Conservation (phyloP, 2,888 invertebrate species). For the Stictocephala bisonia region DNA sequence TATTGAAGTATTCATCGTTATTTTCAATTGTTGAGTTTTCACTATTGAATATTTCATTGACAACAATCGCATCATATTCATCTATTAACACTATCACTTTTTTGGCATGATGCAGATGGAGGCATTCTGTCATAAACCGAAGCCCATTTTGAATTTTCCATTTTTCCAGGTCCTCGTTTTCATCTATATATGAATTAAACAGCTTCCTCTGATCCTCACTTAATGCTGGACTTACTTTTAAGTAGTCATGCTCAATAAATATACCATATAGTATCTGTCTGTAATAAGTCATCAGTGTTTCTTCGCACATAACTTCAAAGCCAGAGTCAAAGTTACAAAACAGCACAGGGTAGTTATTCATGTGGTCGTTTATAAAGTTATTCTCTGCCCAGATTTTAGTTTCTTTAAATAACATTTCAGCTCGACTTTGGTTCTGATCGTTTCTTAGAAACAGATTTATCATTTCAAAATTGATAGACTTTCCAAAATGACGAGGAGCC, state of each 20-base stretch:
- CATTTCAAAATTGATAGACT: slow-evolving; percentile 31
- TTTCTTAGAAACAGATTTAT: slow-evolving; percentile 27
- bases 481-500: slow-evolving; percentile 23
- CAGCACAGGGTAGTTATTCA: slow-evolving; percentile 15
- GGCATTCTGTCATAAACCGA: neutral
- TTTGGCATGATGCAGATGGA: slow-evolving; percentile 1
- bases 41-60: neutral
- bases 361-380: slow-evolving; percentile 6
- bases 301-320: slow-evolving; percentile 10
- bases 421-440: slow-evolving; percentile 18
- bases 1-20: neutral
- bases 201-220: slow-evolving; percentile 9
- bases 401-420: neutral
- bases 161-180: slow-evolving; percentile 16
- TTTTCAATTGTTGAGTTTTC: neutral
- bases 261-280: slow-evolving; percentile 21
- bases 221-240: slow-evolving; percentile 10
- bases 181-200: slow-evolving; percentile 8
- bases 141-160: neutral
- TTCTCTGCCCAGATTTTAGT: slow-evolving; percentile 9
- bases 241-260: slow-evolving; percentile 16
- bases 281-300: slow-evolving; percentile 3
- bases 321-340: slow-evolving; percentile 20
- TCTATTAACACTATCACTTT: slow-evolving; percentile 23
- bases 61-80: slow-evolving; percentile 28